Conservation (phyloP, 2,113 vertebrate genomes). For the Phylloscopus trochiloides region DNA sequence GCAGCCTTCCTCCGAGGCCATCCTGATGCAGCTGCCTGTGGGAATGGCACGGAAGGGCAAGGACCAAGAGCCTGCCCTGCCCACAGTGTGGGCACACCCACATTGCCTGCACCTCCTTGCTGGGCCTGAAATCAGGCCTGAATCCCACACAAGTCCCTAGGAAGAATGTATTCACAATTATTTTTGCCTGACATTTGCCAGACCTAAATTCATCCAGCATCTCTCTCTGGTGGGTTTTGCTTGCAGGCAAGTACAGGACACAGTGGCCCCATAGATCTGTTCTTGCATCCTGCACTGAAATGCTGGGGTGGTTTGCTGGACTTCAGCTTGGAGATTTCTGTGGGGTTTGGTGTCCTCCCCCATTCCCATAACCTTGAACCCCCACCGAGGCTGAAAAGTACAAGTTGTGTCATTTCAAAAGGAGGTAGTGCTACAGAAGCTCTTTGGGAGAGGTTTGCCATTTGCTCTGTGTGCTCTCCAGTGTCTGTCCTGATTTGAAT, state of each 20-base stretch:
- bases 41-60: background rate
- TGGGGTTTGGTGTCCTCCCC: background rate
- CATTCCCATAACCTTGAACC: background rate
- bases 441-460: background rate
- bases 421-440: background rate
- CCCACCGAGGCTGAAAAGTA: background rate
- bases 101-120: background rate
- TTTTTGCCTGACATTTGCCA: background rate
- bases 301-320: background rate
- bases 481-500: background rate
- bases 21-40: background rate
- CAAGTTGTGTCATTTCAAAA: background rate
- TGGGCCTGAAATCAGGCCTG: background rate
- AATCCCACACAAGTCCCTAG: background rate
- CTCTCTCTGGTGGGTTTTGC: background rate
- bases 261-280: fast-evolving
- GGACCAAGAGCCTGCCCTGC: background rate
- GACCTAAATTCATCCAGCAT: background rate
- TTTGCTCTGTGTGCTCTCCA: background rate
- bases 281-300: background rate
- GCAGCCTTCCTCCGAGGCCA: background rate
- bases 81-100: background rate
- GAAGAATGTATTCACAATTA: background rate
- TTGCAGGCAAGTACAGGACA: no score
- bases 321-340: background rate